Conservation (phyloP, 2,888 invertebrate genomes). For the Hypomecis punctinalis region DNA sequence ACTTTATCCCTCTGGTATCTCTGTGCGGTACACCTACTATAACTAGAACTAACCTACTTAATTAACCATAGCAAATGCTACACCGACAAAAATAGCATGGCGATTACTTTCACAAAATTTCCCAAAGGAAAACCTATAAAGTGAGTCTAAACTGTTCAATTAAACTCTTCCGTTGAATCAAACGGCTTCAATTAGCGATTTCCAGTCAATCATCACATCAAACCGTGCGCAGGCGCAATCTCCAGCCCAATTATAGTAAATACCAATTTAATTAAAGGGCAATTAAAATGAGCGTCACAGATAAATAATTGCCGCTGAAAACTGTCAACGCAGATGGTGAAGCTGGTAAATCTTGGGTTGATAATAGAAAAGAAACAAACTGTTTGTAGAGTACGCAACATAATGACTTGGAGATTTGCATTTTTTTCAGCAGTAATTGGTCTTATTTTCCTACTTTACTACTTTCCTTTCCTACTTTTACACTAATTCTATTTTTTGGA, state of each 20-base stretch:
- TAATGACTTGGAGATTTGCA: too few species aligned
- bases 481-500: too few species aligned
- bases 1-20: too few species aligned
- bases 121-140: slow-evolving; percentile 31
- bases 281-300: slow-evolving; percentile 38
- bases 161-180: slow-evolving; percentile 31
- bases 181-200: slow-evolving; percentile 36
- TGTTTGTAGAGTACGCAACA: too few species aligned
- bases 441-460: too few species aligned
- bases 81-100: neutral
- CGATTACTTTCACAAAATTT: slow-evolving; percentile 31
- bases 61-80: too few species aligned
- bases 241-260: slow-evolving; percentile 40
- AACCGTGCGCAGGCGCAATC: slow-evolving; percentile 41
- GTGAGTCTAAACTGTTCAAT: slow-evolving; percentile 33
- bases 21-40: too few species aligned
- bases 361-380: too few species aligned
- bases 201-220: slow-evolving; percentile 48
- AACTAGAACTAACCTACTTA: too few species aligned
- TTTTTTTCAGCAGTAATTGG: too few species aligned
- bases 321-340: slow-evolving; percentile 33
- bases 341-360: neutral
- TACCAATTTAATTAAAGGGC: slow-evolving; percentile 40
- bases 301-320: slow-evolving; percentile 28
- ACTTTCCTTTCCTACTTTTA: too few species aligned